phyloP scores from a whole-genome alignment of 2,888 invertebrate species.

The Tetramorium bicarinatum region DNA sequence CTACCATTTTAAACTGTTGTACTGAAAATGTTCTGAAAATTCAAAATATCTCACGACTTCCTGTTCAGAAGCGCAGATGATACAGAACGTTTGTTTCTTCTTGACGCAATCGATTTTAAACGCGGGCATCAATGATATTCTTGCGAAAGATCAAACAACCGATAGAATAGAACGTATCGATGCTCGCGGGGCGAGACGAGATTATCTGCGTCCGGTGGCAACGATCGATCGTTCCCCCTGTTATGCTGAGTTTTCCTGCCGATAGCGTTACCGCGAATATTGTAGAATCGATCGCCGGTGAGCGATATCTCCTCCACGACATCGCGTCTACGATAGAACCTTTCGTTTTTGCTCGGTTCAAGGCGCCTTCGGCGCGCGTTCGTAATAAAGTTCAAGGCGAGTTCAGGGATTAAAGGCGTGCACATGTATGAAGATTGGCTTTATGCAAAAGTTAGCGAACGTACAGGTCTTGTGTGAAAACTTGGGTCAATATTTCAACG shows the following conservation, averaged over 20 bases:
- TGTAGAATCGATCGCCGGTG: conserved; percentile 60
- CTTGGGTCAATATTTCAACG: conserved; percentile 48
- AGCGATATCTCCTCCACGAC: conserved; percentile 36
- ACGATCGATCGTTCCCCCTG: conserved; percentile 16
- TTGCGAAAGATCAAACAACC: neutral
- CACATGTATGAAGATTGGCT: conserved; percentile 49
- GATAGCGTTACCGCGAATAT: conserved; percentile 65
- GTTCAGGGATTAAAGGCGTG: conserved; percentile 53
- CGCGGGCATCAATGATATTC: neutral
- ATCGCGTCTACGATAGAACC: conserved; percentile 38
- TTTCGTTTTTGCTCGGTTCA: conserved; percentile 62
- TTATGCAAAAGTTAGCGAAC: conserved; percentile 42
- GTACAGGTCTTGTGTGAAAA: conserved; percentile 33
- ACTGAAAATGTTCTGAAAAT: neutral
- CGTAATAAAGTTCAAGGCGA: conserved; percentile 70
- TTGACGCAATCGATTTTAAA: neutral
- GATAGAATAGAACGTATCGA: conserved; percentile 9
- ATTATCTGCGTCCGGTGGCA: conserved; percentile 39
- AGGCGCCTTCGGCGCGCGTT: conserved; percentile 40
- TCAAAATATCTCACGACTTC: neutral
- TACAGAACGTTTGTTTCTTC: neutral
- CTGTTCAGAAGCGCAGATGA: neutral
- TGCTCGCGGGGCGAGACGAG: conserved; percentile 23
- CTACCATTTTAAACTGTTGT: neutral
- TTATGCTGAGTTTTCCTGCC: conserved; percentile 61